Base-by-base conservation (phyloP, 1,140 invertebrate species). In the Scaptomyza hsui region DNA sequence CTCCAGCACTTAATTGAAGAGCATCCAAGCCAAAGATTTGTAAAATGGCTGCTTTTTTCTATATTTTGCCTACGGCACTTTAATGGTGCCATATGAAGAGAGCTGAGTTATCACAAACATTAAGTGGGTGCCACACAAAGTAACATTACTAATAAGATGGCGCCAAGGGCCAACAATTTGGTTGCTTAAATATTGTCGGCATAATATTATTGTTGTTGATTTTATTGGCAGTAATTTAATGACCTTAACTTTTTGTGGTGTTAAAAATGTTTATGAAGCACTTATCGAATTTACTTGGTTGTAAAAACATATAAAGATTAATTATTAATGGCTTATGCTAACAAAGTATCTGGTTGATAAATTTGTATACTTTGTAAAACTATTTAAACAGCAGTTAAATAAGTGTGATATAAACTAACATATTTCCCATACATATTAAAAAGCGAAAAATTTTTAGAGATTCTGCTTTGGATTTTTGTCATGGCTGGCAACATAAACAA, bases 1-100 rank as follows among this genome's bases (percentile, higher is more conserved):
- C 63, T 75, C 70, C 45, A 47, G 52, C 75, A 45, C 71, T 56
- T 78, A 86, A 83, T 83, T 86, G 81, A 73, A 63, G 63, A 76
- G 62, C 42, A 76, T 62, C 56, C 71, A 60, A 68, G 19, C 57
- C 72, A 70, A 65, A 86, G 76, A 73, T 64, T 71, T 62, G 29
- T 29, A 35, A 39, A 45, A 47, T 35, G 24, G 65, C 12, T 19
- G 16, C 39, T 55, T 39, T 39, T 42, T 41, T 37, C 52, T 45
- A 44, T 35, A 44, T 59, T 41, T 56, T 21, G 21, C n/a, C 48
- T 24, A 21, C 26, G 21, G 21, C 24, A 59, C 52, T 55, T 32
- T 21, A 55, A 53, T 12, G 26, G 29, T 65, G 62, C 44, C 15
- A 13, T 57, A 26, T 41, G 62, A 18, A 26, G n/a, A n/a, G 19